phyloP scores from a whole-genome alignment of 64 coral and sea anemone species.

The Platygyra sinensis region DNA sequence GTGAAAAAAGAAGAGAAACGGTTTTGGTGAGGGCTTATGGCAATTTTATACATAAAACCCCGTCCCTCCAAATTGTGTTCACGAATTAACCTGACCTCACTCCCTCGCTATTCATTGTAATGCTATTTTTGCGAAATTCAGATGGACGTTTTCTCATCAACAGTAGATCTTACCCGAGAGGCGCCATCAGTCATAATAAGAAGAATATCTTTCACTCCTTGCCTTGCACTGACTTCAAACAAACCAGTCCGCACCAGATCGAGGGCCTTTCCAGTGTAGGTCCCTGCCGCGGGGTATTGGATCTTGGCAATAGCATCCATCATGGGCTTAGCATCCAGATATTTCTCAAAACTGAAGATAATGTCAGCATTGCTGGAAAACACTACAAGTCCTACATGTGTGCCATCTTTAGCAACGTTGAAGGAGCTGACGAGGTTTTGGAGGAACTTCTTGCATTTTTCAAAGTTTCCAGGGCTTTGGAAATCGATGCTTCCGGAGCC shows the following conservation, averaged over 20 bases:
- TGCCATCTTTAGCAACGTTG: constrained; percentile 58
- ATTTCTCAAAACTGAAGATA: constrained; percentile 58
- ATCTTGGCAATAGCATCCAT: constrained; percentile 52
- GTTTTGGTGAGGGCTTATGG: too few relatives aligned
- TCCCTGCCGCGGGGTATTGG: constrained; percentile 56
- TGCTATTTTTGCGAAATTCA: not conserved
- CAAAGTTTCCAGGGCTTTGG: constrained; percentile 58
- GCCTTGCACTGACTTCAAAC: constrained; percentile 62
- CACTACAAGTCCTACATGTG: constrained; percentile 72
- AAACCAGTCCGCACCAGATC: constrained; percentile 28
- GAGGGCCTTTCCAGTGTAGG: constrained; percentile 61
- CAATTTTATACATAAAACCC: too few relatives aligned
- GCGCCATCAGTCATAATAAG: constrained; percentile 69
- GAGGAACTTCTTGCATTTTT: constrained; percentile 68
- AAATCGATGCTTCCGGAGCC: constrained; percentile 87
- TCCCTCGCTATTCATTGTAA: too few relatives aligned
- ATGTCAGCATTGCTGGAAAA: constrained; percentile 53
- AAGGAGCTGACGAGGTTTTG: constrained; percentile 57
- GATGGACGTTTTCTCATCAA: not conserved
- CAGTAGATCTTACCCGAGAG: constrained; percentile 34
- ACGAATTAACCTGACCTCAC: too few relatives aligned
- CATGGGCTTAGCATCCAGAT: constrained; percentile 41
- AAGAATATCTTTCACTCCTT: constrained; percentile 61
- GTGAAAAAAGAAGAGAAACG: too few relatives aligned
- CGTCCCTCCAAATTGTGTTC: too few relatives aligned